Evolutionary conservation across 2,797 vertebrate species (phyloP).

Genomic region (Pseudochromis fuscus): DNA sequence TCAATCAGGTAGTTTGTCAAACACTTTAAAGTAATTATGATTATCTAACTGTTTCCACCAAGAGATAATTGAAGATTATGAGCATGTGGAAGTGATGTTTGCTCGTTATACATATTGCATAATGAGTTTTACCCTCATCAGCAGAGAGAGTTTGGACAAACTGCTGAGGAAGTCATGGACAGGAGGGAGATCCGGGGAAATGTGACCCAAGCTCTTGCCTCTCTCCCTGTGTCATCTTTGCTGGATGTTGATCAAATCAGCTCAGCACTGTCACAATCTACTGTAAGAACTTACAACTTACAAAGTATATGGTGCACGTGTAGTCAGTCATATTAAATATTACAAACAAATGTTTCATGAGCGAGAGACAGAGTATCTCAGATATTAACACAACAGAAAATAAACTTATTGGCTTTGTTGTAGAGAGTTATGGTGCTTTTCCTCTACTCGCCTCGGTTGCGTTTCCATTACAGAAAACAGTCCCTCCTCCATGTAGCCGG

Average conservation of each 20-base stretch:
- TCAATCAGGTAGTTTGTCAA: slow-evolving; percentile 80
- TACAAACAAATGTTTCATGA: neutral
- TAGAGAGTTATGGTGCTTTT: too few relatives aligned
- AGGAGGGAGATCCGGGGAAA: slow-evolving; percentile 78
- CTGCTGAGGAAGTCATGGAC: slow-evolving; percentile 58
- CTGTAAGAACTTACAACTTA: slow-evolving; percentile 67
- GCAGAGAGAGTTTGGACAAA: slow-evolving; percentile 70
- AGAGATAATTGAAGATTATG: neutral
- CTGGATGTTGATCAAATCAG: slow-evolving; percentile 84
- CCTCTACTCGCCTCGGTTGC: too few relatives aligned
- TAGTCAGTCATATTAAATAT: neutral
- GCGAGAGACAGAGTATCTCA: neutral
- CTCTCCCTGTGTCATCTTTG: slow-evolving; percentile 80
- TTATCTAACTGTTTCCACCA: neutral
- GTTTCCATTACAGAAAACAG: too few relatives aligned
- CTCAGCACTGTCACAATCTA: slow-evolving; percentile 80
- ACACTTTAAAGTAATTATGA: neutral
- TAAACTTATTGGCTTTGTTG: neutral
- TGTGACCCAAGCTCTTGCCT: slow-evolving; percentile 79
- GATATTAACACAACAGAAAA: neutral
- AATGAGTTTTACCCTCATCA: slow-evolving; percentile 1
- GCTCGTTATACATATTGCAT: neutral
- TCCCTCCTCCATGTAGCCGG: too few relatives aligned
- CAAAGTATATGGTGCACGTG: neutral
- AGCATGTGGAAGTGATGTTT: neutral